Conservation (phyloP, 2,113 vertebrate species). For the Elachura formosa region DNA sequence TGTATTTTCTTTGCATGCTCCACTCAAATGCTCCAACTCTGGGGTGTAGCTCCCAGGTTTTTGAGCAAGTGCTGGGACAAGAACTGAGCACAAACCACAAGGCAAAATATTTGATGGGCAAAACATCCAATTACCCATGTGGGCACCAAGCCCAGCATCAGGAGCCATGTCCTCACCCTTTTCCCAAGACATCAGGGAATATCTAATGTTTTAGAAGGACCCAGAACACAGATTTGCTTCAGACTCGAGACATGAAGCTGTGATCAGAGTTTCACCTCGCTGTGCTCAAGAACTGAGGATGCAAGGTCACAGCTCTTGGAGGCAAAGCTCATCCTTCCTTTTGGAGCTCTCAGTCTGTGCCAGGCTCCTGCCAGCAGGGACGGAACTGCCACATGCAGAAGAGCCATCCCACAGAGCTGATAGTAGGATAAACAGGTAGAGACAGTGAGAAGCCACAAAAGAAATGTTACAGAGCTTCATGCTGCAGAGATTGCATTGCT, state of each 20-base stretch:
- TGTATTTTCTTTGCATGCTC: neutral
- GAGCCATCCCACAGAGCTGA: neutral
- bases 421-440: neutral
- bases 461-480: neutral
- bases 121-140: neutral
- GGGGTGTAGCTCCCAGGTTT: neutral
- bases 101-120: neutral
- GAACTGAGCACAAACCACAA: neutral
- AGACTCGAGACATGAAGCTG: rapidly evolving
- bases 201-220: neutral
- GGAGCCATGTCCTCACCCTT: neutral
- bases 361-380: neutral
- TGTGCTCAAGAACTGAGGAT: neutral
- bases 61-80: neutral
- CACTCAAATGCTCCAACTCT: neutral
- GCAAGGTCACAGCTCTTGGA: neutral
- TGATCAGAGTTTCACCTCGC: neutral
- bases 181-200: neutral
- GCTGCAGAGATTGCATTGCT: neutral
- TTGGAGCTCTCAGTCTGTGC: neutral
- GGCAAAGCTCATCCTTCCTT: neutral
- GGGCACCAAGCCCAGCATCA: neutral
- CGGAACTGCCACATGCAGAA: rapidly evolving
- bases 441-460: neutral
- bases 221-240: neutral